Percentiles rank a stretch among this genome's conserved stretches.
Conservation (phyloP, 2,888 invertebrate genomes). For the Dichetophora obliterata region DNA sequence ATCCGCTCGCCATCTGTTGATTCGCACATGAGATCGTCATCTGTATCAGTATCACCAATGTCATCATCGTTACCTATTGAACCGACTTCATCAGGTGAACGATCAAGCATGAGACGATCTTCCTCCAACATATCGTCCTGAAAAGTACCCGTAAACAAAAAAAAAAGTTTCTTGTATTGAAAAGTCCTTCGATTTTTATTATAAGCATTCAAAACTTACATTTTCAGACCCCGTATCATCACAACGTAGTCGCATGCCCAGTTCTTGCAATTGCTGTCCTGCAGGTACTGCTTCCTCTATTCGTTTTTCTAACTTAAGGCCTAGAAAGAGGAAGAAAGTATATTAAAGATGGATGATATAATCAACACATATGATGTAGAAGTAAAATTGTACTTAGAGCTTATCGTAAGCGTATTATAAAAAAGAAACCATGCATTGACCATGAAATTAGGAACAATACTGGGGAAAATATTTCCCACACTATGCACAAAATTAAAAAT, state of each 20-base stretch:
- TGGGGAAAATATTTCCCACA: too few species aligned
- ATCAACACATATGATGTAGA: too few species aligned
- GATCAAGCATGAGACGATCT: constrained; percentile 81
- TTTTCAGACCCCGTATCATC: constrained; percentile 74
- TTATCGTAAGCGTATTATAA: too few species aligned
- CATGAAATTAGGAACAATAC: too few species aligned
- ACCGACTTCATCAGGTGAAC: constrained; percentile 76
- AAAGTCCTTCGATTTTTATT: too few species aligned
- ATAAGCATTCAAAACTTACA: constrained; percentile 59
- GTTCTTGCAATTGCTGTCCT: constrained; percentile 77
- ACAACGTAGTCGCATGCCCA: constrained; percentile 72
- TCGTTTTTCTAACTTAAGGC: constrained; percentile 74
- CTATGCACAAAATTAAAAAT: too few species aligned
- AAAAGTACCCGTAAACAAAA: constrained; percentile 33
- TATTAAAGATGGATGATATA: too few species aligned
- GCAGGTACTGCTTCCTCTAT: constrained; percentile 80
- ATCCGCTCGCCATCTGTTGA: constrained; percentile 88
- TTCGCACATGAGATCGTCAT: constrained; percentile 73
- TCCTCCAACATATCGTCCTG: constrained; percentile 79
- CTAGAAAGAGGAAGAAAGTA: constrained; percentile 50
- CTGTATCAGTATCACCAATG: constrained; percentile 78
- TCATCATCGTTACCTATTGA: constrained; percentile 72
- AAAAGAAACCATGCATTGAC: too few species aligned
- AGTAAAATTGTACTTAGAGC: too few species aligned
- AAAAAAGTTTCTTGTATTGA: constrained; percentile 13